Evolutionary conservation across 2,797 vertebrate species (phyloP).

Genomic region (Pampus argenteus): DNA sequence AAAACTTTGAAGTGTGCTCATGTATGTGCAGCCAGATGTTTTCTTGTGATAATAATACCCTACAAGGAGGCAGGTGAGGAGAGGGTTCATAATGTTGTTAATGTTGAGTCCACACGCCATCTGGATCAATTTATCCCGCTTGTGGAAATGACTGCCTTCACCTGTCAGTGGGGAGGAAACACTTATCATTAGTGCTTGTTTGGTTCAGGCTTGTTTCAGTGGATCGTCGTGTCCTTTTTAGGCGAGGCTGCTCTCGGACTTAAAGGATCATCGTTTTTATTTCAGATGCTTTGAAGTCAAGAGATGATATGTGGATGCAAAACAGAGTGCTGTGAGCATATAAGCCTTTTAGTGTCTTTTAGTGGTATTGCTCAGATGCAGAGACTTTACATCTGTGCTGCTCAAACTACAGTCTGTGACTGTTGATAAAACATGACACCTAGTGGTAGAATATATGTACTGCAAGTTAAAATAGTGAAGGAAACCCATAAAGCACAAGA

Average conservation of each 20-base stretch:
- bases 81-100: conserved; percentile 43
- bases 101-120: conserved; percentile 46
- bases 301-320: conserved; percentile 41
- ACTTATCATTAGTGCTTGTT: conserved; percentile 49
- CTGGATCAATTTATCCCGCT: conserved; percentile 66
- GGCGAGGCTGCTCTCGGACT: conserved; percentile 25
- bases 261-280: conserved; percentile 11
- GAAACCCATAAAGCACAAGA: background rate
- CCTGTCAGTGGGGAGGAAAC: conserved; percentile 41
- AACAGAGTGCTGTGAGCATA: conserved; percentile 16
- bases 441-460: conserved; percentile 55
- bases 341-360: conserved; percentile 13
- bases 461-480: conserved; percentile 17
- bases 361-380: conserved; percentile 20
- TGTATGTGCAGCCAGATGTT: conserved; percentile 52
- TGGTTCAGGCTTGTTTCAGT: conserved; percentile 24
- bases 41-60: conserved; percentile 45
- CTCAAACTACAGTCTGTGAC: conserved; percentile 45
- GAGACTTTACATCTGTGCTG: conserved; percentile 1
- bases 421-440: conserved; percentile 66
- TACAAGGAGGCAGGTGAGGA: conserved; percentile 60
- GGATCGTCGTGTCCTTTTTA: conserved; percentile 53
- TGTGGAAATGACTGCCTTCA: conserved; percentile 50
- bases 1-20: conserved; percentile 8
- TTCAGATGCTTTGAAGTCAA: conserved; percentile 55